These are phyloP conservation scores for Amazona ochrocephala DNA, from an alignment of 2,797 vertebrate genomes.

Conservation along the genomic window DNA sequence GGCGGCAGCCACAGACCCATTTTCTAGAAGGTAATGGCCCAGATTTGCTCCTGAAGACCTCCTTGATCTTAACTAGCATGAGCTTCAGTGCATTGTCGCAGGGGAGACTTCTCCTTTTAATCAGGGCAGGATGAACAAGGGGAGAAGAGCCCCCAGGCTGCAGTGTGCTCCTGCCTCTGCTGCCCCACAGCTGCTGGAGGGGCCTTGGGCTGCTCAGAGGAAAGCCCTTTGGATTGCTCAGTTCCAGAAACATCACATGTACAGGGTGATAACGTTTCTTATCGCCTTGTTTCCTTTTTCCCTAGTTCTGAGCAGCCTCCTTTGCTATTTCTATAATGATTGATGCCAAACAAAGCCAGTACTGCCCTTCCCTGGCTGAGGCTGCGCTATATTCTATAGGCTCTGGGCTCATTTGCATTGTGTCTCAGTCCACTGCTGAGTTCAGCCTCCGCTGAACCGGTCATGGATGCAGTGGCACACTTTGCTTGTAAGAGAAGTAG, in stretches of 20 bases:
- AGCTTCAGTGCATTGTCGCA: rapidly evolving
- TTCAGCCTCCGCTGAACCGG: neutral
- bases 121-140: neutral
- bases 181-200: rapidly evolving
- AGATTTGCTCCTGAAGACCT: neutral
- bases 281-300: neutral
- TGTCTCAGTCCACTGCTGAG: neutral
- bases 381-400: neutral
- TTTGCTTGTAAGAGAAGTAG: neutral
- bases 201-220: neutral
- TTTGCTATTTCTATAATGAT: neutral
- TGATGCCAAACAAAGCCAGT: neutral
- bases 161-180: neutral
- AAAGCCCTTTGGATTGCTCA: neutral
- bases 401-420: rapidly evolving
- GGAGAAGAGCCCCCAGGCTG: neutral
- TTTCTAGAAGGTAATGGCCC: neutral
- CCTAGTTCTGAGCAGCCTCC: neutral
- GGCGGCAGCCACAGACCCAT: neutral
- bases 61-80: neutral
- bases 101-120: neutral
- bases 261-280: rapidly evolving
- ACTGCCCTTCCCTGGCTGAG: neutral
- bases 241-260: neutral
- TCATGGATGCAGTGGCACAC: neutral